Base-by-base conservation (phyloP, 1,140 invertebrate genomes). In the Pseudomyrmex cubaensis region DNA sequence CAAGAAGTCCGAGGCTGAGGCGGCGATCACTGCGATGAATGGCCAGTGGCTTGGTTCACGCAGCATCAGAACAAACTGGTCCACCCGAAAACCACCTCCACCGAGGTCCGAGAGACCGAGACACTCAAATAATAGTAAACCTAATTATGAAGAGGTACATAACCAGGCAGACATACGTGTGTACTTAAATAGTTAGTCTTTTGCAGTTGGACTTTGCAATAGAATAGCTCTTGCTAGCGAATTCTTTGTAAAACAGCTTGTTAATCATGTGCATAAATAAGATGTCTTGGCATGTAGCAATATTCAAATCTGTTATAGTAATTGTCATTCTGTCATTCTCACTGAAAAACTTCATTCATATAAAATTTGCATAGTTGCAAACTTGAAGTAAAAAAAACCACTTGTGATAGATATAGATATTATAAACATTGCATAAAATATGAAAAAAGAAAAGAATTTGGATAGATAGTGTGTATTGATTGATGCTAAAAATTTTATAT, bases 21-120 rank as follows among this genome's bases (percentile, higher is more conserved):
- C 97, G 89, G 99, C 99, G 70, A 99, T 99, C 86, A 96, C 97
- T 78, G 97, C 97, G 69, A 99, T 99, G 99, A 99, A 99, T 94
- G 99, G 99, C 8, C 99, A 99, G 93, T 99, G 99, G 99, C 95
- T 99, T 59, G 99, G 99, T 2, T 98, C 98, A 67, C 96, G 99
- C 85, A 98, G 98, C 91, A 99, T 99, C 95, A 96, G 99, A 92
- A 99, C 99, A 85, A 99, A 99, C 94, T 99, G 99, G 99, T 99
- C 99, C 9, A 99, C 99, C 15, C 96, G 99, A 89, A 99, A 99
- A 95, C 97, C 99, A 73, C 97, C 98, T 75, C 96, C 97, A 87
- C 96, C 98, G 91, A 95, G 94, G 75, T 92, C 93, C 0, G 94
- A 94, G 69, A 92, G 94, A 61, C 93, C 94, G 20, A 90, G 93